phyloP scores from a whole-genome alignment of 30 jellyfish, hydroid and myxozoan genomes.

The Aurelia sp. region DNA sequence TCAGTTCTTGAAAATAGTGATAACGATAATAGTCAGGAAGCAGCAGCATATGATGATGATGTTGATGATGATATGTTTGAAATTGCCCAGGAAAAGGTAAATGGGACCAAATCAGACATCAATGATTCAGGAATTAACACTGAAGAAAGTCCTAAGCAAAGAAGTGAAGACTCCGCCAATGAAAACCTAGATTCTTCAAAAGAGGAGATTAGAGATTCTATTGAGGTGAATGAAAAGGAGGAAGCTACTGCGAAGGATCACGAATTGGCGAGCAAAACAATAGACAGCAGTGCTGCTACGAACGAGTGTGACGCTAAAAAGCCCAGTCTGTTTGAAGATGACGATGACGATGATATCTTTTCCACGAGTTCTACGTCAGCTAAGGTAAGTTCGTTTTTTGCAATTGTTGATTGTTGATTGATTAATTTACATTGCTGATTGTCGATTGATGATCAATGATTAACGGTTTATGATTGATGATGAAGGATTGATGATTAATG shows the following conservation, averaged over 20 bases:
- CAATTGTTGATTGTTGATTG: neutral
- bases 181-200: too few relatives aligned
- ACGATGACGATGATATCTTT: constrained; percentile 49
- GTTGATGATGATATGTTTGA: neutral
- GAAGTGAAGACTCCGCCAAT: neutral
- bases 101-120: neutral
- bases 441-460: too few relatives aligned
- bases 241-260: neutral
- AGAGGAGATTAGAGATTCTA: constrained; percentile 2
- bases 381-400: constrained; percentile 30
- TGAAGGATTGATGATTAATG: neutral
- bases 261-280: neutral
- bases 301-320: neutral
- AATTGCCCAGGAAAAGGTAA: constrained; percentile 1
- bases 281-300: neutral
- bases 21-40: neutral
- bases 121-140: neutral
- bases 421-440: too few relatives aligned
- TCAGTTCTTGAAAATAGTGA: neutral
- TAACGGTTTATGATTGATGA: too few relatives aligned
- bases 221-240: constrained; percentile 12
- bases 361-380: constrained; percentile 6
- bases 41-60: neutral
- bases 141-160: neutral
- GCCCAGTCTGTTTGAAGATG: constrained; percentile 24